Conservation (phyloP, 2,888 invertebrate genomes). For the Labia minor region DNA sequence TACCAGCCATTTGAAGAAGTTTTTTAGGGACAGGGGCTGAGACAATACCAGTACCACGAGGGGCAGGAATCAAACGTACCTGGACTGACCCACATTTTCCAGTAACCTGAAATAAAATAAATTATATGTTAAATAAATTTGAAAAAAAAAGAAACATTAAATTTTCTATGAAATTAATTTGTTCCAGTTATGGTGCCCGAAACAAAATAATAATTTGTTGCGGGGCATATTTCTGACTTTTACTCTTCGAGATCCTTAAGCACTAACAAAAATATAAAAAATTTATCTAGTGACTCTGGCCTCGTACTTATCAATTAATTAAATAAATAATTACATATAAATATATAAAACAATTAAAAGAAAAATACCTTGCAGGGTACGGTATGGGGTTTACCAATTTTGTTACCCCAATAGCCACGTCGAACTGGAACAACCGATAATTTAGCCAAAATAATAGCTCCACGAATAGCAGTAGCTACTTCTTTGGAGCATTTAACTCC, state of each 20-base stretch:
- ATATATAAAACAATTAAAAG: background rate
- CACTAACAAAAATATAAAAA: background rate
- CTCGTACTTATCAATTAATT: background rate
- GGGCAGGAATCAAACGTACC: slow-evolving; percentile 95
- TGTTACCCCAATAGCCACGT: slow-evolving; percentile 99
- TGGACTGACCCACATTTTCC: slow-evolving; percentile 99
- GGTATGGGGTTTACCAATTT: slow-evolving; percentile 98
- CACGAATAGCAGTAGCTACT: slow-evolving; percentile 98
- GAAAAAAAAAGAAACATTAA: too few species aligned
- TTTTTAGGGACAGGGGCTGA: slow-evolving; percentile 99
- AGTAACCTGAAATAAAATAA: slow-evolving; percentile 61
- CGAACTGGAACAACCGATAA: slow-evolving; percentile 96
- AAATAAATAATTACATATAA: background rate
- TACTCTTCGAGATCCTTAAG: background rate
- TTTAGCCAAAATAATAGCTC: slow-evolving; percentile 97
- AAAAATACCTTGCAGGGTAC: slow-evolving; percentile 90
- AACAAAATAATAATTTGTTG: background rate
- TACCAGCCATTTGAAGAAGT: slow-evolving; percentile 96
- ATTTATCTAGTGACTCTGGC: background rate
- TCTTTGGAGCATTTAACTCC: slow-evolving; percentile 99
- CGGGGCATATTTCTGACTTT: background rate
- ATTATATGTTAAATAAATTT: background rate
- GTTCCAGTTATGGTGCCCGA: background rate
- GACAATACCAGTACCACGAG: slow-evolving; percentile 98
- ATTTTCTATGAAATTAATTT: background rate